Base-by-base conservation (phyloP, 2,113 vertebrate genomes). In the Ovis aries region DNA sequence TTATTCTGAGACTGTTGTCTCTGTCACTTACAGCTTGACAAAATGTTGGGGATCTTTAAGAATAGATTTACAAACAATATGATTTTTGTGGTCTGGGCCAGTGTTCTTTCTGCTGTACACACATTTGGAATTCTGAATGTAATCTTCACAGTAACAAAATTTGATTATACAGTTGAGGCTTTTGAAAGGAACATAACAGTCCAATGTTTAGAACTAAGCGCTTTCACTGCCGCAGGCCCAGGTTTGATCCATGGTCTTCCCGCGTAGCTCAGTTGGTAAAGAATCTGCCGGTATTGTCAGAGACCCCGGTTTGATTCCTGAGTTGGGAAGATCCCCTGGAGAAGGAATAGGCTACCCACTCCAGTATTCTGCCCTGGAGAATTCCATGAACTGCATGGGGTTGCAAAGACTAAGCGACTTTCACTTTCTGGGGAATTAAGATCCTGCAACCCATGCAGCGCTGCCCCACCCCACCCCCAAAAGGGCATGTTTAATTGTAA, bases 91-190 rank as follows among this genome's bases (percentile, higher is more conserved):
- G 19, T 71, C 27, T 80, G 40, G 11, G 27, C 57, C 50, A 91
- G 21, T 80, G 67, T 96, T 80, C 48, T 80, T 43, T 85, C 3
- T 91, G 59, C 27, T 86, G 33, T 53, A 84, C 45, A 55, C 15
- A 90, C n/a, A 33, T 93, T 90, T 55, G 31, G 55, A 90, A 62
- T 96, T 96, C 77, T 93, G 33, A 55, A 29, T 81, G 4, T 87
- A 59, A 21, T 81, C 82, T 91, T 96, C 50, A 90, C 16, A n/a
- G 80, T 87, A 43, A 87, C 80, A 82, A 59, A 57, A 52, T 81
- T 33, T 90, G 48, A 91, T 95, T 67, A 57, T 91, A 52, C 12
- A 45, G n/a, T 86, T 91, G 71, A 77, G 40, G 40, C 23, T 43
- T 77, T 77, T 77, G 40, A 77, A 77, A 43, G 40, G 21, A 77